Evolutionary conservation across 2,113 vertebrate species (phyloP).

Genomic region (Stigmatopora nigra): DNA sequence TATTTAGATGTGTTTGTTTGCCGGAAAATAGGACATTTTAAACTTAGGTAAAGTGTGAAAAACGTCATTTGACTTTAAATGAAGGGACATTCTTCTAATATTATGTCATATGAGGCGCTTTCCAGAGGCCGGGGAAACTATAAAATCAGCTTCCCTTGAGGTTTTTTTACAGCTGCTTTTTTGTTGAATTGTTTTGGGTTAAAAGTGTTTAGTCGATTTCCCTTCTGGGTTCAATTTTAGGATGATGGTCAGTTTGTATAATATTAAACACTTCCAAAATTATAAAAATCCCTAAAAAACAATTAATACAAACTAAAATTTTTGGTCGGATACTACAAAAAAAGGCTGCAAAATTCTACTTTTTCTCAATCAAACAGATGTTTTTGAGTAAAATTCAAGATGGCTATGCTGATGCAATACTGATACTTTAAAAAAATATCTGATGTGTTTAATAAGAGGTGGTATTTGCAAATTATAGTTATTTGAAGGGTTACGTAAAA

Average conservation of each 20-base stretch:
- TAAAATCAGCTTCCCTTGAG: constrained; percentile 48
- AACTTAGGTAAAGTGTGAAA: constrained; percentile 55
- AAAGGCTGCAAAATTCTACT: too few relatives aligned
- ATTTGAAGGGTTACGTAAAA: too few relatives aligned
- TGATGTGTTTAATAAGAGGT: too few relatives aligned
- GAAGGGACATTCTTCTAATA: constrained; percentile 55
- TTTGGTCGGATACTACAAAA: too few relatives aligned
- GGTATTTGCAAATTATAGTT: too few relatives aligned
- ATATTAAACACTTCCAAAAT: constrained; percentile 2
- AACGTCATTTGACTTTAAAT: constrained; percentile 45
- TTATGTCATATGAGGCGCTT: constrained; percentile 51
- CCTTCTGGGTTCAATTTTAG: constrained; percentile 31
- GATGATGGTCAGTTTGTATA: constrained; percentile 11
- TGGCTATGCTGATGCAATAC: too few relatives aligned
- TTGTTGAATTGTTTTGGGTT: constrained; percentile 35
- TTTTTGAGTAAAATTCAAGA: too few relatives aligned
- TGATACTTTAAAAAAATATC: too few relatives aligned
- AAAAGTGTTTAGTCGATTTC: constrained; percentile 31
- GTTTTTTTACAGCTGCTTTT: constrained; percentile 59
- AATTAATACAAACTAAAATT: background rate
- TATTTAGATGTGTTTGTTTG: constrained; percentile 38
- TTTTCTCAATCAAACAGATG: too few relatives aligned
- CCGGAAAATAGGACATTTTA: constrained; percentile 42
- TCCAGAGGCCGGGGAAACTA: constrained; percentile 43
- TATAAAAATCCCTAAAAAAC: background rate